A percentile compares a stretch with the other conserved stretches of the same genome.
These are phyloP conservation scores for Copidosoma floridanum DNA, from an alignment of 1,140 invertebrate genomes.

Conservation along the genomic window DNA sequence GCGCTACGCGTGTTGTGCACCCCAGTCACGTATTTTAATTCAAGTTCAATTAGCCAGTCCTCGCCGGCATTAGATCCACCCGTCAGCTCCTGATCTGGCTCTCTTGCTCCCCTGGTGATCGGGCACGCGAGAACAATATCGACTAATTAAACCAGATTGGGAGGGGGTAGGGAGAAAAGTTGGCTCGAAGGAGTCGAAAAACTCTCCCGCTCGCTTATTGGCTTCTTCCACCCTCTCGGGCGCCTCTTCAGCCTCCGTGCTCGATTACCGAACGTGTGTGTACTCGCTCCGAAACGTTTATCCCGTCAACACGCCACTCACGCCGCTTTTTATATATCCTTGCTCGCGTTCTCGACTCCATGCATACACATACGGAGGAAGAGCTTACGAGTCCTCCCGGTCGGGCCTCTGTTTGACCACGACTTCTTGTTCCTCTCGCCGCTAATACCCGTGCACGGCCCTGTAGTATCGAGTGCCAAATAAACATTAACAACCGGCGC, in stretches of 20 bases:
- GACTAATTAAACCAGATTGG: slow-evolving; percentile 28
- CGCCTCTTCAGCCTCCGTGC: background rate
- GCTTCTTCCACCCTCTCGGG: background rate
- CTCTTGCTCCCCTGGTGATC: background rate
- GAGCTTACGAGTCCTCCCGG: no score
- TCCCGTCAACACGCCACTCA: slow-evolving; percentile 14
- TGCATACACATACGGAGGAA: background rate
- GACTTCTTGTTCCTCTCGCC: no score
- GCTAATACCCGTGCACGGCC: no score
- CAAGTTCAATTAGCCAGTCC: slow-evolving; percentile 20
- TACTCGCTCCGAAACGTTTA: background rate
- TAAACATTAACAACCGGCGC: no score
- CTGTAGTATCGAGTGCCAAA: no score
- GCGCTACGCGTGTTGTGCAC: no score
- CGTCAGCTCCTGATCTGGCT: no score
- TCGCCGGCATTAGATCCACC: no score
- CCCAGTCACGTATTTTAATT: slow-evolving; percentile 27
- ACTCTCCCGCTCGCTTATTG: no score
- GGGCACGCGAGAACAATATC: slow-evolving; percentile 3
- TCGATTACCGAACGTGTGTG: background rate
- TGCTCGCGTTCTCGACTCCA: background rate
- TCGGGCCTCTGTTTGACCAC: no score
- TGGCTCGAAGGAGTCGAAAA: background rate
- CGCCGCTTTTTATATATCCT: no score
- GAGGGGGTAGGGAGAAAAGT: slow-evolving; percentile 28